Base-by-base conservation (phyloP, 1,140 invertebrate genomes). In the Linepithema humile region DNA sequence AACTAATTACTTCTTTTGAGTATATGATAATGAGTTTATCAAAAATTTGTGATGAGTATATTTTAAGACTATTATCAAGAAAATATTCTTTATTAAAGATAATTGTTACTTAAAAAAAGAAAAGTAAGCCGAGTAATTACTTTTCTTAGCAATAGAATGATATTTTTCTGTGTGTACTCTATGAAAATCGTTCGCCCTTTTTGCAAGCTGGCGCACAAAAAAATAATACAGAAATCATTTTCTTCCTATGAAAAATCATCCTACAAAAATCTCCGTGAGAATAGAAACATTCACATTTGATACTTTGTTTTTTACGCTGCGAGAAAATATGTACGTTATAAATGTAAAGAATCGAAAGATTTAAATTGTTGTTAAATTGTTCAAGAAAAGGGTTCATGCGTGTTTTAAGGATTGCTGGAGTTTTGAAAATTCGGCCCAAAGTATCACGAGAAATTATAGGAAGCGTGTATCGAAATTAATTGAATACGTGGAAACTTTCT, bases 361-460 rank as follows among this genome's bases (percentile, higher is more conserved):
- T 12, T 62, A 12, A 9, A 75, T 62, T 50, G 7, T 64, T 38
- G n/a, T n/a, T n/a, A n/a, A n/a, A n/a, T n/a, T n/a, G 10, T 15
- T 45, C 43, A 45, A 45, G 43, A 32, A n/a, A 67, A 70, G 4
- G 57, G 10, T 40, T 69, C 75, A 80, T 80, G 75, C 75, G 23
- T 45, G 38, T 69, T 9, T 60, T 69, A 86, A 86, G 35, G 20
- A 85, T 40, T 20, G 20, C 15, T 20, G 15, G 3, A 23, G 60
- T 26, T 2, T 74, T 60, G 29, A 26, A 65, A 43, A 26, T 35
- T 50, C 2, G 12, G 2, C 2, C 29, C 6, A 5, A 40, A 69
- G 1, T 32, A 0, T 70, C 15, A n/a, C 7, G n/a, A 6, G 15
- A 50, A 69, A 57, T 64, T 6, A 65, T 53, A 40, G 10, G 29